Base-by-base conservation (phyloP, 2,888 invertebrate genomes). In the Erpobdella octoculata region DNA sequence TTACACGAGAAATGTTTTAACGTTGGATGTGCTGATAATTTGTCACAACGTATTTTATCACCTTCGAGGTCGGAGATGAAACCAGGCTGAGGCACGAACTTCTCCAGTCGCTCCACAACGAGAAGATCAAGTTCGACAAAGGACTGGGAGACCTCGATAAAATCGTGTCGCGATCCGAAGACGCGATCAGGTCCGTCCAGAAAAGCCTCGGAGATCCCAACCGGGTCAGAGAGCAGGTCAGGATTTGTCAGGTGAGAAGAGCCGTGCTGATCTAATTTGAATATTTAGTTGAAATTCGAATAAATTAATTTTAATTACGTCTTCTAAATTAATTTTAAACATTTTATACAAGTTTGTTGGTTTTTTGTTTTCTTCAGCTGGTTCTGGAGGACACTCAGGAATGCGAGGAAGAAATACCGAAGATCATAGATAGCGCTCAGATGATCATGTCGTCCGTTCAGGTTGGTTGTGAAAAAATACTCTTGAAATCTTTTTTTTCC, bases 1-100 rank as follows among this genome's bases (percentile, higher is more conserved):
- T n/a, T n/a, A n/a, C n/a, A n/a, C n/a, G n/a, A n/a, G n/a, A n/a
- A n/a, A n/a, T n/a, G n/a, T n/a, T n/a, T n/a, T n/a, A n/a, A n/a
- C n/a, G n/a, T n/a, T n/a, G n/a, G n/a, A n/a, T n/a, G n/a, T n/a
- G n/a, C n/a, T n/a, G n/a, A n/a, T n/a, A n/a, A n/a, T n/a, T n/a
- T n/a, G n/a, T n/a, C n/a, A n/a, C n/a, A n/a, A n/a, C n/a, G n/a
- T n/a, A n/a, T n/a, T n/a, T n/a, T n/a, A n/a, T n/a, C n/a, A n/a
- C n/a, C n/a, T n/a, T n/a, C n/a, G n/a, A n/a, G n/a, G 62, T 62
- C 35, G 62, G 62, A 9, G 62, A 62, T n/a, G 62, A 62, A 33
- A 62, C 33, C 33, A n/a, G 62, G 62, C 33, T 35, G 15, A n/a
- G 62, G 6, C 62, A 62, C n/a, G 35, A 62, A 31, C 35, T 62